phyloP scores from a whole-genome alignment of 2,888 invertebrate genomes.

The Drosophila rubida region DNA sequence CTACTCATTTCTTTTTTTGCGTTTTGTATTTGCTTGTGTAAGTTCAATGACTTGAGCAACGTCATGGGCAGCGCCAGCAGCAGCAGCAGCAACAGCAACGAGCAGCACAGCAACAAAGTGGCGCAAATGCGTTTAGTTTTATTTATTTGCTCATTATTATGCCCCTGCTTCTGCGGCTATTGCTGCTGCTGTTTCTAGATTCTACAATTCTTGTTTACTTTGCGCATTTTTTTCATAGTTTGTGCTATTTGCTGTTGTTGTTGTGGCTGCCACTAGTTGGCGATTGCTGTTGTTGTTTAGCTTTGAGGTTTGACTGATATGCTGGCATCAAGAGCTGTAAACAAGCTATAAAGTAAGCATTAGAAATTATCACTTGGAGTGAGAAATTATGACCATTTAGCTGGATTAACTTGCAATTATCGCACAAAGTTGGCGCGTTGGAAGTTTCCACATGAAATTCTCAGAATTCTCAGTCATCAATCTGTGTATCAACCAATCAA shows the following conservation, averaged over 20 bases:
- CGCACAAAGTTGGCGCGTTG: not conserved
- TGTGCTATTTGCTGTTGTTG: slow-evolving; percentile 36
- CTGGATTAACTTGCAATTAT: slow-evolving; percentile 1
- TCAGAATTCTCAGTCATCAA: not conserved
- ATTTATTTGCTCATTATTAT: slow-evolving; percentile 79
- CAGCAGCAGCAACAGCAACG: slow-evolving; percentile 24
- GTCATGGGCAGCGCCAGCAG: slow-evolving; percentile 76
- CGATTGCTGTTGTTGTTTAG: slow-evolving; percentile 19
- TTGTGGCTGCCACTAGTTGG: slow-evolving; percentile 5
- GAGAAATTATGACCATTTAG: slow-evolving; percentile 27
- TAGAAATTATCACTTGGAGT: slow-evolving; percentile 59
- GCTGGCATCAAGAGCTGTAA: slow-evolving; percentile 70
- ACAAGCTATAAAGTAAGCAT: slow-evolving; percentile 67
- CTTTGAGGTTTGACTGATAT: slow-evolving; percentile 62
- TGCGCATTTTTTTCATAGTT: slow-evolving; percentile 61
- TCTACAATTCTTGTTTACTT: slow-evolving; percentile 73
- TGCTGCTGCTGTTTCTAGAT: slow-evolving; percentile 66
- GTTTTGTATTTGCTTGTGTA: slow-evolving; percentile 69
- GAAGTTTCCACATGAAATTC: not conserved
- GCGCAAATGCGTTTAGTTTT: slow-evolving; percentile 81
- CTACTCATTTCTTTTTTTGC: slow-evolving; percentile 51
- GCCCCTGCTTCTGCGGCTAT: slow-evolving; percentile 67
- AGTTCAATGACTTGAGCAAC: slow-evolving; percentile 83
- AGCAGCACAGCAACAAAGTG: slow-evolving; percentile 63
- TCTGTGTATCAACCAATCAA: too few species aligned